Conservation (phyloP, 1,140 invertebrate genomes). For the Pseudobourletiella spinata region DNA sequence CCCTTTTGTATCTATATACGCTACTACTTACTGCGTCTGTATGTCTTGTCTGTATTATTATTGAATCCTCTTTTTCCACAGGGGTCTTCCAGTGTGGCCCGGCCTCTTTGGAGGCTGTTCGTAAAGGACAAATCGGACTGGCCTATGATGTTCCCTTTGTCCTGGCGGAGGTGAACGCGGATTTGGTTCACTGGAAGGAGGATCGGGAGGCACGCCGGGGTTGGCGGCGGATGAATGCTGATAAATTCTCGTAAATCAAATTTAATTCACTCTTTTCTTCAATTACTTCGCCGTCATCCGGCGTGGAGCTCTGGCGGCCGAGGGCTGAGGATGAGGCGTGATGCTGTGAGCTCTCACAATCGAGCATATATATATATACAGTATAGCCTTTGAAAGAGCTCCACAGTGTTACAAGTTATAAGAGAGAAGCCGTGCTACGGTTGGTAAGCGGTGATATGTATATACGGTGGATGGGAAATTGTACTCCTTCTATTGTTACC, state of each 20-base stretch:
- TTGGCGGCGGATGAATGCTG: conserved; percentile 54
- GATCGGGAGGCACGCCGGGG: conserved; percentile 57
- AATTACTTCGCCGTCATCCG: no score
- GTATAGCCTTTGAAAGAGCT: no score
- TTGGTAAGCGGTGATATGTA: neutral
- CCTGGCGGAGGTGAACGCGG: conserved; percentile 69
- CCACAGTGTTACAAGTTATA: no score
- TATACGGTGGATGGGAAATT: neutral
- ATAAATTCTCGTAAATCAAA: conserved; percentile 58
- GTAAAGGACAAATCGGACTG: conserved; percentile 61
- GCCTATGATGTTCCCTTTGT: conserved; percentile 66
- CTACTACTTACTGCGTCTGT: no score
- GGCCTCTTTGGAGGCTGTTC: conserved; percentile 56
- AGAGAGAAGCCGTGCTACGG: neutral
- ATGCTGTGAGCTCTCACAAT: no score
- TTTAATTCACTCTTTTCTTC: conserved; percentile 3
- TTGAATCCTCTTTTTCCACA: conserved; percentile 34
- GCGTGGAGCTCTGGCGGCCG: no score
- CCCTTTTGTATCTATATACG: no score
- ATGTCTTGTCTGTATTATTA: no score
- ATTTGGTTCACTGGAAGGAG: conserved; percentile 58
- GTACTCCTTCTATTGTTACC: neutral
- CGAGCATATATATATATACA: no score
- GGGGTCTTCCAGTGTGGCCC: conserved; percentile 54
- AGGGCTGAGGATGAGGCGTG: no score